phyloP scores from a whole-genome alignment of 2,888 invertebrate genomes.

The Melieria omissa region DNA sequence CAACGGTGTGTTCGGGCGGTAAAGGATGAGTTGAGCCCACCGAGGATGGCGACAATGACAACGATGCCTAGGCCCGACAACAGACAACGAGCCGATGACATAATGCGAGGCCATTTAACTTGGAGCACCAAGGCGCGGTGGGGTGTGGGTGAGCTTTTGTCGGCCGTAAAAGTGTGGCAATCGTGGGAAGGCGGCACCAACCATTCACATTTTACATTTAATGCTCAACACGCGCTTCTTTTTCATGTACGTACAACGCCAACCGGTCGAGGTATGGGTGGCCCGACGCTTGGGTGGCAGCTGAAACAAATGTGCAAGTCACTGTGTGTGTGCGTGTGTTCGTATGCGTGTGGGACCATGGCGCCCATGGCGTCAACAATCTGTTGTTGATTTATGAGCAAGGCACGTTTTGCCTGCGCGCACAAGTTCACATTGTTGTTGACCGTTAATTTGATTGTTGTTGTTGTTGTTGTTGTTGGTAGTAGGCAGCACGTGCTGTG shows the following conservation, averaged over 20 bases:
- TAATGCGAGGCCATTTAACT: too few relatives aligned
- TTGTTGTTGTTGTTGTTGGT: not conserved
- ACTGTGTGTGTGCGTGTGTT: not conserved
- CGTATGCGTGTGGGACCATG: not conserved
- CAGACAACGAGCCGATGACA: too few relatives aligned
- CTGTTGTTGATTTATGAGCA: constrained; percentile 34
- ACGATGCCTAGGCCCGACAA: too few relatives aligned
- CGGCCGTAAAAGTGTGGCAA: not conserved
- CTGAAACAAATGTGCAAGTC: not conserved
- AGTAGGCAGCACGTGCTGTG: not conserved
- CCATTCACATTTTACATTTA: constrained; percentile 39
- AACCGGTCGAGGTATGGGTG: not conserved
- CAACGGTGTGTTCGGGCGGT: too few relatives aligned
- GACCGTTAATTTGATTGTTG: not conserved
- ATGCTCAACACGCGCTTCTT: constrained; percentile 30
- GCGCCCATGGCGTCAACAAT: constrained; percentile 25
- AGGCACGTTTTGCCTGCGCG: not conserved
- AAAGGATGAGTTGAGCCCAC: too few relatives aligned
- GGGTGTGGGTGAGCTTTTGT: too few relatives aligned
- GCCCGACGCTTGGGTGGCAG: not conserved
- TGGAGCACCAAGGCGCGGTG: too few relatives aligned
- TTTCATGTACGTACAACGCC: not conserved
- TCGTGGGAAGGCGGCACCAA: not conserved
- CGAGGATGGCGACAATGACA: too few relatives aligned
- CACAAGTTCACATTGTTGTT: not conserved